These are phyloP conservation scores for Anarrhichthys ocellatus DNA, from an alignment of 2,113 vertebrate genomes.

Conservation along the genomic window DNA sequence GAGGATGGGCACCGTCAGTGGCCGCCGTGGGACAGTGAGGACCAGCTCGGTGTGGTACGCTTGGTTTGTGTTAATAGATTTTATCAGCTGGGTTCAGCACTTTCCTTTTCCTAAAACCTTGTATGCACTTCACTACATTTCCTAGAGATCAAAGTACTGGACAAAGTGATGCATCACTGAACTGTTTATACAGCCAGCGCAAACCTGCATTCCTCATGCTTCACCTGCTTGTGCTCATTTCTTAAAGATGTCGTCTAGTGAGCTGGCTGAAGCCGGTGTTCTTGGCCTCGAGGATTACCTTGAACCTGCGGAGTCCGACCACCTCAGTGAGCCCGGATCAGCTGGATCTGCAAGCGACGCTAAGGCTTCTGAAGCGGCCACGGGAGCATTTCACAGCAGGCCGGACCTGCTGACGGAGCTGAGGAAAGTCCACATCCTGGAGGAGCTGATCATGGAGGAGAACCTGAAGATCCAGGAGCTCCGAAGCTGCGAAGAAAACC, in stretches of 20 bases:
- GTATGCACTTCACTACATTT: too few species aligned
- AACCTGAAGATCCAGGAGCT: slow-evolving; percentile 69
- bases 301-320: background rate
- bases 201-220: background rate
- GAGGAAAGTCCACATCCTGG: slow-evolving; percentile 63
- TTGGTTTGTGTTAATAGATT: background rate
- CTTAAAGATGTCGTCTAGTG: slow-evolving; percentile 66
- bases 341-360: background rate
- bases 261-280: slow-evolving; percentile 72
- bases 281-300: slow-evolving; percentile 65
- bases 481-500: background rate
- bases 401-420: slow-evolving; percentile 64
- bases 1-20: slow-evolving; percentile 54
- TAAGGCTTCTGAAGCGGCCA: background rate
- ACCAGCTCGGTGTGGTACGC: slow-evolving; percentile 57
- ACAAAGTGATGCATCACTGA: too few species aligned
- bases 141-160: too few species aligned
- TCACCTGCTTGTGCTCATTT: background rate
- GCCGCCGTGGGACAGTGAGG: slow-evolving; percentile 56
- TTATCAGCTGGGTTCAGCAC: background rate
- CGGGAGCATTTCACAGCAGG: background rate
- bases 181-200: background rate
- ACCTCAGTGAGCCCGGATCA: background rate
- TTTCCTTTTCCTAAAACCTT: background rate
- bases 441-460: slow-evolving; percentile 78